These are phyloP conservation scores for Allobates femoralis DNA, from an alignment of 2,797 vertebrate species.

Conservation along the genomic window DNA sequence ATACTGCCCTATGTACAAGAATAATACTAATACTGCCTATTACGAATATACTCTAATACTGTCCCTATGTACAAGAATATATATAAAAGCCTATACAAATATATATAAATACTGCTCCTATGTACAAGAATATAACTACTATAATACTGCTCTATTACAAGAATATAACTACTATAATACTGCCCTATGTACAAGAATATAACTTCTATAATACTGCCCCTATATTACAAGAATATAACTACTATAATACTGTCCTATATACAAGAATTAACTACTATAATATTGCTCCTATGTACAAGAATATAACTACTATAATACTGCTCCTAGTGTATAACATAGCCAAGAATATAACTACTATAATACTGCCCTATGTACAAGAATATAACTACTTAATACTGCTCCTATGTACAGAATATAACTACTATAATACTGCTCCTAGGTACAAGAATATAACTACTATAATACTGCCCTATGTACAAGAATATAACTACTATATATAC, in stretches of 20 bases:
- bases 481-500: not conserved
- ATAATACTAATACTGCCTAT: no score
- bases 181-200: constrained; percentile 15
- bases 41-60: constrained; percentile 1
- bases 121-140: not conserved
- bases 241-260: constrained; percentile 1
- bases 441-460: no score
- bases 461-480: no score
- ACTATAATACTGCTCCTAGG: no score
- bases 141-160: constrained; percentile 7
- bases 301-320: not conserved
- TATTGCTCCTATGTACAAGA: not conserved
- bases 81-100: no score
- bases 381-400: not conserved
- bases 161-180: constrained; percentile 25
- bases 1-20: constrained; percentile 9
- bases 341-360: constrained; percentile 18
- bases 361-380: not conserved
- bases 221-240: not conserved
- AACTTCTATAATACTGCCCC: constrained; percentile 5
- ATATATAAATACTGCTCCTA: not conserved
- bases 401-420: no score
- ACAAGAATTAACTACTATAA: constrained; percentile 4
- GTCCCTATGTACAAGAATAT: not conserved
- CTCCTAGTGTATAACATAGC: not conserved